Percentiles rank a stretch among this genome's conserved stretches.
phyloP scores from a whole-genome alignment of 2,113 vertebrate genomes.

The Catharus minimus region DNA sequence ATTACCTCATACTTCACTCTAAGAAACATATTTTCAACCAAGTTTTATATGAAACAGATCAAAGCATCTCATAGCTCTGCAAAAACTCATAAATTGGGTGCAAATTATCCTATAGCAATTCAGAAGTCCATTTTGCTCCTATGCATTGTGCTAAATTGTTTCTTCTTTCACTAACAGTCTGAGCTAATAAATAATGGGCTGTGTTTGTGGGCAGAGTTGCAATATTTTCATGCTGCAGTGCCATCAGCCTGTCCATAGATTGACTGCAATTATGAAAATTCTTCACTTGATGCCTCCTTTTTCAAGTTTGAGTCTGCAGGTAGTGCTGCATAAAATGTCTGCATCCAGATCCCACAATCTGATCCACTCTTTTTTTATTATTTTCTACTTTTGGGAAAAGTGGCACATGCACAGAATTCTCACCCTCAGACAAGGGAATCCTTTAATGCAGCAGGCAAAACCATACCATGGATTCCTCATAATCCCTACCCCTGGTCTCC shows the following conservation, averaged over 20 bases:
- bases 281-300: neutral
- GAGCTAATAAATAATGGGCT: neutral
- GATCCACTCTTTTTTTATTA: neutral
- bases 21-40: conserved; percentile 34
- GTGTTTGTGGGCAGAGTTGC: neutral
- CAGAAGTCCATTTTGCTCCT: conserved; percentile 20
- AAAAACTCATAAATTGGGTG: conserved; percentile 12
- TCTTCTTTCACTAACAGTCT: neutral
- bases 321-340: neutral
- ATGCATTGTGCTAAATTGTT: neutral
- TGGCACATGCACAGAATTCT: neutral
- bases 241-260: neutral
- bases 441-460: neutral
- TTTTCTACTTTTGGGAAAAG: neutral
- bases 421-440: neutral
- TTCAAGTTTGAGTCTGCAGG: neutral
- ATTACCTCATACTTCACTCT: conserved; percentile 34
- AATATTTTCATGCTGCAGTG: neutral
- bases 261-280: neutral
- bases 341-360: neutral
- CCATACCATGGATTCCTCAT: neutral
- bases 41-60: conserved; percentile 27
- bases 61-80: neutral
- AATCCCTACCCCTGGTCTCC: neutral
- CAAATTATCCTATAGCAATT: conserved; percentile 15